Evolutionary conservation across 2,797 vertebrate genomes (phyloP).

Genomic region (Anguilla anguilla): DNA sequence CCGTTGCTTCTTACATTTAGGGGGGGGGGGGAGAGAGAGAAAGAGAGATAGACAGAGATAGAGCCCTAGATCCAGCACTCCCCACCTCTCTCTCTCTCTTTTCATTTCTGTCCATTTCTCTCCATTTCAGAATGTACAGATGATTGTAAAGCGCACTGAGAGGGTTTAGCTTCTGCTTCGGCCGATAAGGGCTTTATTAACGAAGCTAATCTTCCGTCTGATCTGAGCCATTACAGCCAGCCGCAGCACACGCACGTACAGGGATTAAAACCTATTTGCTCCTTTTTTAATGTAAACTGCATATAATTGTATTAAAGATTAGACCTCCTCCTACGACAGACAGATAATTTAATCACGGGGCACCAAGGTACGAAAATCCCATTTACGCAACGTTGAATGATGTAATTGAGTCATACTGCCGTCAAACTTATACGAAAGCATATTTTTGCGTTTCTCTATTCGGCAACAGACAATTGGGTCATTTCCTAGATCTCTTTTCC

Average conservation of each 20-base stretch:
- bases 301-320: constrained; percentile 9
- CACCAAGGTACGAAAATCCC: neutral
- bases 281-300: neutral
- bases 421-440: neutral
- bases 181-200: constrained; percentile 3
- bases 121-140: neutral
- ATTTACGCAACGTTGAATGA: neutral
- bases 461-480: constrained; percentile 27
- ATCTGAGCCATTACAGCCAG: neutral
- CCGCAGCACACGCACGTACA: neutral
- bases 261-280: neutral
- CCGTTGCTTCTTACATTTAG: neutral
- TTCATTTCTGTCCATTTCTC: neutral
- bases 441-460: neutral
- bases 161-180: neutral
- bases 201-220: neutral
- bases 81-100: neutral
- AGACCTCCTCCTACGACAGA: neutral
- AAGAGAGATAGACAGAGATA: neutral
- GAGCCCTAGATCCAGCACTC: neutral
- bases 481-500: constrained; percentile 28
- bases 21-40: neutral
- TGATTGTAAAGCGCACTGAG: constrained; percentile 2
- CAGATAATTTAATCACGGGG: neutral
- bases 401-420: neutral